Conservation (phyloP, 2,888 invertebrate genomes). For the Acrobeloides nanus region DNA sequence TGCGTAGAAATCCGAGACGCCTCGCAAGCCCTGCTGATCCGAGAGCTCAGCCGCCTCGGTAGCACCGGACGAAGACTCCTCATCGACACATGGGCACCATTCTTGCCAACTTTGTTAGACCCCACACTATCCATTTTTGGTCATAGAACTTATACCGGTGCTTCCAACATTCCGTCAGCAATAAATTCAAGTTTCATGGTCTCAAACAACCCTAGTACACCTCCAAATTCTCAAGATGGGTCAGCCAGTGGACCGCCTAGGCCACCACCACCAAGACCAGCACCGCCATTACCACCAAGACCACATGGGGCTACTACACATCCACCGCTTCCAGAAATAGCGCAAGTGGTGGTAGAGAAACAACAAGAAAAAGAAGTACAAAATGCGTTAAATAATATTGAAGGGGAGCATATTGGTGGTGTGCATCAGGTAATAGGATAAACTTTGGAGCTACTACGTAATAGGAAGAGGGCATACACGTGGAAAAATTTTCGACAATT, state of each 20-base stretch:
- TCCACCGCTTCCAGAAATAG: constrained; percentile 6
- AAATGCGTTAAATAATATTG: too few relatives aligned
- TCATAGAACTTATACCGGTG: constrained; percentile 18
- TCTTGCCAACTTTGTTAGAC: constrained; percentile 68
- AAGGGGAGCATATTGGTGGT: constrained; percentile 9
- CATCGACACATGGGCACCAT: constrained; percentile 92
- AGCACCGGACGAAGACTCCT: constrained; percentile 75
- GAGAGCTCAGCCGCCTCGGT: constrained; percentile 82
- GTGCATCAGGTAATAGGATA: constrained; percentile 17
- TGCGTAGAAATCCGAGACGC: constrained; percentile 91
- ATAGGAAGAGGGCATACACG: too few relatives aligned
- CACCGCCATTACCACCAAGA: constrained; percentile 22
- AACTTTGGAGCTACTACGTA: too few relatives aligned
- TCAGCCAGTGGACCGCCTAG: not conserved
- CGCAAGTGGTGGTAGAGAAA: constrained; percentile 2
- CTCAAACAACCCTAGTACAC: constrained; percentile 20
- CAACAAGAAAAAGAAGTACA: not conserved
- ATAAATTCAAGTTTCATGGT: constrained; percentile 3
- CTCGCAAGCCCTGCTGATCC: constrained; percentile 84
- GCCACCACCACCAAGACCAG: constrained; percentile 15
- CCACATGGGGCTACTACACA: constrained; percentile 11
- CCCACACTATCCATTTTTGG: constrained; percentile 56
- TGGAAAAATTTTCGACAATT: not conserved
- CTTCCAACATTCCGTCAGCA: constrained; percentile 12
- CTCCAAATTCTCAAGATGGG: not conserved